phyloP scores from a whole-genome alignment of 1,140 invertebrate genomes.

The Leptoteleia sp. region DNA sequence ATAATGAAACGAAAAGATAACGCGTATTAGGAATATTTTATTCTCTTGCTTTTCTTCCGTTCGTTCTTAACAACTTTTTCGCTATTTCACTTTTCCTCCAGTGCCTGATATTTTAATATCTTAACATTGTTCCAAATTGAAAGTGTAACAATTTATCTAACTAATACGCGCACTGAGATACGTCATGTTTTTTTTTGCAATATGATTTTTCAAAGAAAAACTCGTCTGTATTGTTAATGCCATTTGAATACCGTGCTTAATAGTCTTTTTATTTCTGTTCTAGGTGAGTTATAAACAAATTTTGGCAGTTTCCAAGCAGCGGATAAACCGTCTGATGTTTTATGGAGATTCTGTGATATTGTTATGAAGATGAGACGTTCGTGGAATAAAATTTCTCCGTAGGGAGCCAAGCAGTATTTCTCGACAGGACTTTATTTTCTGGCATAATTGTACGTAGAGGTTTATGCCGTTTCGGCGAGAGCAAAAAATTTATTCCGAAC shows the following conservation, averaged over 20 bases:
- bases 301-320: conserved; percentile 11
- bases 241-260: background rate
- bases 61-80: too few relatives aligned
- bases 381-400: conserved; percentile 45
- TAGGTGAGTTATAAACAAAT: conserved; percentile 45
- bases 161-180: too few relatives aligned
- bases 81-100: too few relatives aligned
- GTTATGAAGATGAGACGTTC: conserved; percentile 57
- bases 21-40: too few relatives aligned
- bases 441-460: conserved; percentile 34
- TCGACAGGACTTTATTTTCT: conserved; percentile 38
- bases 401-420: conserved; percentile 24
- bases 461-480: conserved; percentile 18
- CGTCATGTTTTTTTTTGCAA: too few relatives aligned
- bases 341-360: conserved; percentile 52
- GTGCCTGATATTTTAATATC: too few relatives aligned
- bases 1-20: too few relatives aligned
- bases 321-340: conserved; percentile 50
- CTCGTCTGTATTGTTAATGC: too few relatives aligned
- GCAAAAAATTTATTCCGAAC: conserved; percentile 7
- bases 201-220: too few relatives aligned
- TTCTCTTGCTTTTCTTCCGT: too few relatives aligned
- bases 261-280: conserved; percentile 37
- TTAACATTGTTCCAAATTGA: too few relatives aligned
- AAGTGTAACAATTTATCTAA: too few relatives aligned